Evolutionary conservation across 1,140 invertebrate species (phyloP).

Genomic region (Subanguina moxae): DNA sequence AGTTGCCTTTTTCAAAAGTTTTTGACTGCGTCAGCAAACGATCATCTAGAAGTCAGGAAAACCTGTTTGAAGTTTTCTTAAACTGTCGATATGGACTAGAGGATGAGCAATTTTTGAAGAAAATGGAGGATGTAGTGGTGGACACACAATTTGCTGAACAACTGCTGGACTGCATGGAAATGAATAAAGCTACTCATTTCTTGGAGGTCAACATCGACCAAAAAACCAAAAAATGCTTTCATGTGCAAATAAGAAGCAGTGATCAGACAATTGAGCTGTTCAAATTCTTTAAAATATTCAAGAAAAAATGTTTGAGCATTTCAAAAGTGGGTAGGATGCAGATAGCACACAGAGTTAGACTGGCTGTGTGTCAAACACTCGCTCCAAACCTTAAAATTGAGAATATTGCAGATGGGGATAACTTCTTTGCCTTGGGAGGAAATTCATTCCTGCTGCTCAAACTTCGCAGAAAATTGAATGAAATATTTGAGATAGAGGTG

Average conservation of each 20-base stretch:
- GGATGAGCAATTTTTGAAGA: background rate
- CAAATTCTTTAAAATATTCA: background rate
- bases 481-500: background rate
- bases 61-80: slow-evolving; percentile 16
- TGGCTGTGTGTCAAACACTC: background rate
- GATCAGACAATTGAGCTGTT: slow-evolving; percentile 3
- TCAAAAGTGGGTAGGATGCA: background rate
- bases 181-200: background rate
- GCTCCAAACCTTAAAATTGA: background rate
- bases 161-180: background rate
- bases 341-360: background rate
- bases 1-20: slow-evolving; percentile 9
- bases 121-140: background rate
- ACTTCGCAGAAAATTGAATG: background rate
- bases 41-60: background rate
- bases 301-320: slow-evolving; percentile 10
- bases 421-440: background rate
- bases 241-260: slow-evolving; percentile 7
- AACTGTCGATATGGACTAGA: slow-evolving; percentile 26
- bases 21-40: background rate
- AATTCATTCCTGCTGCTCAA: background rate
- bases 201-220: slow-evolving; percentile 16
- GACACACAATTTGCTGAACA: background rate
- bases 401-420: background rate
- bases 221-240: background rate